Evolutionary conservation across 2,797 vertebrate species (phyloP).

Genomic region (Ptychobarbus kaznakovi): DNA sequence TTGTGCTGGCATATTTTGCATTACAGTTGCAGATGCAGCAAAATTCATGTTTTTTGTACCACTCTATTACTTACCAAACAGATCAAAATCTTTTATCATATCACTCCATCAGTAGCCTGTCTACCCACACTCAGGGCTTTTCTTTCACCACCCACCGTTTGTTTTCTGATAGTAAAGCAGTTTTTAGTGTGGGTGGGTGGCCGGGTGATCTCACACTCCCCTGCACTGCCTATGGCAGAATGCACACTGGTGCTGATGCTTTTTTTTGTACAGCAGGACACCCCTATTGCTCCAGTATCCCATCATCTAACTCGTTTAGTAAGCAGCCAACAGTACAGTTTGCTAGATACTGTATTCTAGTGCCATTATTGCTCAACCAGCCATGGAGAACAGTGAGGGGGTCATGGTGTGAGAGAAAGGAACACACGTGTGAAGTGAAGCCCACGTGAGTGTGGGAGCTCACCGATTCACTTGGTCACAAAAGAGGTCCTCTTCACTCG

Average conservation of each 20-base stretch:
- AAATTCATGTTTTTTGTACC: not conserved
- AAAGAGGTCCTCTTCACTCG: constrained; percentile 15
- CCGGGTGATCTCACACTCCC: constrained; percentile 57
- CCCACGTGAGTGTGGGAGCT: constrained; percentile 64
- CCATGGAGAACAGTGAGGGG: constrained; percentile 50
- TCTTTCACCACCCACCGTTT: constrained; percentile 55
- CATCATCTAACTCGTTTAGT: constrained; percentile 36
- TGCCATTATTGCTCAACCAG: constrained; percentile 56
- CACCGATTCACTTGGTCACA: constrained; percentile 32
- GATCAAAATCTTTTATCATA: constrained; percentile 25
- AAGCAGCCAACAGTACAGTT: constrained; percentile 34
- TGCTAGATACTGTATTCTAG: constrained; percentile 38
- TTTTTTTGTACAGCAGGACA: constrained; percentile 51
- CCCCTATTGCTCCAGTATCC: constrained; percentile 39
- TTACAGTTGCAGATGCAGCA: constrained; percentile 4
- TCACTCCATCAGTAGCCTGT: constrained; percentile 27
- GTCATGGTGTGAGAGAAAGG: constrained; percentile 54
- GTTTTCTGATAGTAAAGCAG: constrained; percentile 57
- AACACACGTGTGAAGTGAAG: constrained; percentile 47
- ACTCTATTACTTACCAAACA: not conserved
- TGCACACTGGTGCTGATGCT: constrained; percentile 37
- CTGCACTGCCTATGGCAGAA: constrained; percentile 31
- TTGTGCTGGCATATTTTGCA: not conserved
- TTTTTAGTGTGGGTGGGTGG: constrained; percentile 60
- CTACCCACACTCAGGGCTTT: constrained; percentile 41